Evolutionary conservation across 2,888 invertebrate species (phyloP).

Genomic region (Drosophila engyochracea): DNA sequence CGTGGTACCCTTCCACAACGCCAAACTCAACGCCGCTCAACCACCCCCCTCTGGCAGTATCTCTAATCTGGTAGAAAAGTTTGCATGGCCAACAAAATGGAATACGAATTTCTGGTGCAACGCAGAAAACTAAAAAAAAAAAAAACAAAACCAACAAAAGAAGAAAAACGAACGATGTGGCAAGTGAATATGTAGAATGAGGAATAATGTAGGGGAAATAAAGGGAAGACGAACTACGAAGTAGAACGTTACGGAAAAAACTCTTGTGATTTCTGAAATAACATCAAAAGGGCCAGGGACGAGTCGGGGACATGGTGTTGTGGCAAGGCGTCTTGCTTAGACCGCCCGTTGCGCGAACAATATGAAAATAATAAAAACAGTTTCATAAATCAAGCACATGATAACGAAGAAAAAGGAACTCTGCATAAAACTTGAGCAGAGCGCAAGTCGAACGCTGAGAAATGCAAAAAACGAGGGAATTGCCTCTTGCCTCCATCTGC

Average conservation of each 20-base stretch:
- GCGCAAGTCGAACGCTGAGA: constrained; percentile 50
- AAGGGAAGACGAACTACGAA: neutral
- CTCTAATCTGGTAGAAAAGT: constrained; percentile 52
- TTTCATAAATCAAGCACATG: constrained; percentile 78
- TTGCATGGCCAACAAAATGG: constrained; percentile 65
- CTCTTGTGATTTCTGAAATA: constrained; percentile 72
- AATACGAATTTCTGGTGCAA: constrained; percentile 71
- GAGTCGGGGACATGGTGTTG: neutral
- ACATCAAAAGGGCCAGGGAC: constrained; percentile 17
- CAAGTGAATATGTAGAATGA: constrained; percentile 37
- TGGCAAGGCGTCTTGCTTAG: constrained; percentile 24
- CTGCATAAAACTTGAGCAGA: constrained; percentile 69
- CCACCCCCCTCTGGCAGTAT: neutral
- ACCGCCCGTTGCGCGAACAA: constrained; percentile 56
- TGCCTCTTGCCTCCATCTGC: constrained; percentile 17
- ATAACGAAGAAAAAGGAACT: constrained; percentile 67
- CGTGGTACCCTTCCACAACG: constrained; percentile 20
- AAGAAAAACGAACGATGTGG: constrained; percentile 24
- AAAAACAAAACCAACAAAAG: constrained; percentile 23
- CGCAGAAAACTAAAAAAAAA: constrained; percentile 45
- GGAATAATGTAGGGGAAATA: constrained; percentile 14
- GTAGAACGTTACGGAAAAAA: constrained; percentile 45
- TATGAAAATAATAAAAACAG: constrained; percentile 80
- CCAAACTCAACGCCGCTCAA: neutral
- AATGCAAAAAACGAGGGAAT: constrained; percentile 50